phyloP scores from a whole-genome alignment of 2,797 vertebrate genomes.

The Hoplostethus mediterraneus region DNA sequence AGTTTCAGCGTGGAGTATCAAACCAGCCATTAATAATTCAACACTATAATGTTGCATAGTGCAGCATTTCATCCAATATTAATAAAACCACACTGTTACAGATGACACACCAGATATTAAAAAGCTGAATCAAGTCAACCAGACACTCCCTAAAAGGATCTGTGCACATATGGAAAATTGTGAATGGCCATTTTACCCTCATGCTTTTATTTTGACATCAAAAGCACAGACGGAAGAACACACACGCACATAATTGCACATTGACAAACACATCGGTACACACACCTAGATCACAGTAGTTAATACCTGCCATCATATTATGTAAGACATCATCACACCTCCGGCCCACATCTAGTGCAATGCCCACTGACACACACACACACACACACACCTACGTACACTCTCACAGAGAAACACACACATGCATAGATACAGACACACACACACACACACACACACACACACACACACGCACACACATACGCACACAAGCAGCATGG shows the following conservation, averaged over 20 bases:
- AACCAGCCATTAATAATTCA: constrained; percentile 55
- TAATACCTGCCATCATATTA: constrained; percentile 40
- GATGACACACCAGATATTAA: constrained; percentile 18
- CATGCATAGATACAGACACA: neutral
- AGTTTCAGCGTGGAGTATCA: constrained; percentile 1
- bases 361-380: neutral
- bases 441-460: neutral
- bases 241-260: neutral
- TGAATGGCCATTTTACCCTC: neutral
- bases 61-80: constrained; percentile 54
- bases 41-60: constrained; percentile 34
- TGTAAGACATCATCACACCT: constrained; percentile 44
- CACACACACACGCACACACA: constrained; percentile 17
- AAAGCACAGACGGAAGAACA: constrained; percentile 5
- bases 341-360: constrained; percentile 2
- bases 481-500: constrained; percentile 31
- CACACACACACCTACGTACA: neutral
- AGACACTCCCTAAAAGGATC: constrained; percentile 41
- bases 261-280: neutral
- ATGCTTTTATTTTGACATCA: neutral
- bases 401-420: neutral
- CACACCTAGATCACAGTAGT: constrained; percentile 9
- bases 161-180: neutral
- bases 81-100: constrained; percentile 30
- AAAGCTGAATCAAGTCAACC: constrained; percentile 29